These are phyloP conservation scores for Cheirogaleus medius DNA, from an alignment of 2,113 vertebrate genomes.

Conservation along the genomic window DNA sequence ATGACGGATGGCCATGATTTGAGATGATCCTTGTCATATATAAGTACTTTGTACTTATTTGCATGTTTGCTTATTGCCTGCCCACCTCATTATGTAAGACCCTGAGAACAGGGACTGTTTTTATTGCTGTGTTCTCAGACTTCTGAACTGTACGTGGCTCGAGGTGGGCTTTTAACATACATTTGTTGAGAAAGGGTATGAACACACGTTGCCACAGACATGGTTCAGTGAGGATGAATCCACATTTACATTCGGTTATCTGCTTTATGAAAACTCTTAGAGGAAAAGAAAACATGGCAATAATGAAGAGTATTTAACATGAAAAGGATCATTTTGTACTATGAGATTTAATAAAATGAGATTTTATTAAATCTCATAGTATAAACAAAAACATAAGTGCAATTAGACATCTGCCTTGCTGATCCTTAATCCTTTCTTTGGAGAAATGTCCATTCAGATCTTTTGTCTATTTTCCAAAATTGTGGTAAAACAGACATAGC, in stretches of 20 bases:
- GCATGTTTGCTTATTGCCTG: background rate
- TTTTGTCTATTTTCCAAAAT: background rate
- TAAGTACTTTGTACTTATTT: background rate
- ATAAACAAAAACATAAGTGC: background rate
- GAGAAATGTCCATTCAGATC: background rate
- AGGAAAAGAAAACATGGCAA: background rate
- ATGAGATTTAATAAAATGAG: background rate
- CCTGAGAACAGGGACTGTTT: background rate
- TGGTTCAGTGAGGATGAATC: background rate
- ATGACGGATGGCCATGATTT: too few species aligned
- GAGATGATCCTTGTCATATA: background rate
- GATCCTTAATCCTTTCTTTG: background rate
- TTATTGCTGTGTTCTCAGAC: background rate
- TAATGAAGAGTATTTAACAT: background rate
- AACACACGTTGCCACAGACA: rapidly evolving
- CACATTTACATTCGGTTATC: background rate
- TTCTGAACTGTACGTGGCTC: background rate
- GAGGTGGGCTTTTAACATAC: background rate
- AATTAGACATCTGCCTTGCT: background rate
- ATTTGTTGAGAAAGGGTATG: background rate
- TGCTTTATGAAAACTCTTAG: background rate
- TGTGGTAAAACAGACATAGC: background rate
- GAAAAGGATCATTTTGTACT: background rate
- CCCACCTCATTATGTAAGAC: background rate
- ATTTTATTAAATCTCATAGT: background rate